Percentiles rank a stretch among this genome's conserved stretches.
phyloP scores from a whole-genome alignment of 2,113 vertebrate species.

The Glaucidium brasilianum region DNA sequence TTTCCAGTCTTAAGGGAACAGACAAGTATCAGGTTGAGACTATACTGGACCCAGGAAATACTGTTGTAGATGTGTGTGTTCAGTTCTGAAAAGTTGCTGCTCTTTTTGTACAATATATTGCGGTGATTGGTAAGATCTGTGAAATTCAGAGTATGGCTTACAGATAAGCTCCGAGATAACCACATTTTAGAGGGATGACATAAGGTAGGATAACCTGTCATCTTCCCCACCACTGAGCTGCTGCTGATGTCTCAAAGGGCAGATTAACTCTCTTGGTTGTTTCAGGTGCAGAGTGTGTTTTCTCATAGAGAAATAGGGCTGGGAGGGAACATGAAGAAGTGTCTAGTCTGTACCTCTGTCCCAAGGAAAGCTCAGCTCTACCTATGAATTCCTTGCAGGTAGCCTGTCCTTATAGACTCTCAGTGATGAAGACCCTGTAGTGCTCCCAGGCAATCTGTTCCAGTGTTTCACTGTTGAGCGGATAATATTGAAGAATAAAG shows the following conservation, averaged over 20 bases:
- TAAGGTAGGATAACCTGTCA: not conserved
- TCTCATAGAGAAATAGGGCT: not conserved
- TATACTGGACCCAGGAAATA: not conserved
- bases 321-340: not conserved
- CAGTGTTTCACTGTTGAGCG: not conserved
- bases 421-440: not conserved
- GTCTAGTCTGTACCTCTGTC: not conserved
- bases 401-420: not conserved
- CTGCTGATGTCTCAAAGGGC: not conserved
- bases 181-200: not conserved
- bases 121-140: not conserved
- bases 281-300: not conserved
- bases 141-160: not conserved
- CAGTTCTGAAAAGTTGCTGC: not conserved
- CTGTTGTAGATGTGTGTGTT: not conserved
- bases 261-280: not conserved
- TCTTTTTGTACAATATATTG: not conserved
- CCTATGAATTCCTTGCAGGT: not conserved
- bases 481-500: conserved; percentile 37
- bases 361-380: not conserved
- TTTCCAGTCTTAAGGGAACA: not conserved
- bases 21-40: not conserved
- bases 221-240: not conserved
- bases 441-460: not conserved
- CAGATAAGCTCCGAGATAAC: not conserved